These are phyloP conservation scores for Peucedramus taeniatus DNA, from an alignment of 2,113 vertebrate species.

Conservation along the genomic window DNA sequence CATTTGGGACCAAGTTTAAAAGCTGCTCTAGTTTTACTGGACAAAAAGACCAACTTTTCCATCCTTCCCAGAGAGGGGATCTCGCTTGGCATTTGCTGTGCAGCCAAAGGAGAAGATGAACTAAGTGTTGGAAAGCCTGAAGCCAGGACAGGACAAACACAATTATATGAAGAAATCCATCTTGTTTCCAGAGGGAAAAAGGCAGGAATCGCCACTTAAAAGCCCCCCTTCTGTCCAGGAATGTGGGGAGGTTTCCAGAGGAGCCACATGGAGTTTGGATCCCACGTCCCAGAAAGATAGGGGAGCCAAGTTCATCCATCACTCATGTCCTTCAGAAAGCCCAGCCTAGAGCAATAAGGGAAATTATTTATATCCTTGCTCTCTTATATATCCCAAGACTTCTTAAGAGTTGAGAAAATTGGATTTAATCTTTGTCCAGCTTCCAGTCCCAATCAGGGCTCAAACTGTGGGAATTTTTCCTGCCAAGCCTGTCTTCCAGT, in stretches of 20 bases:
- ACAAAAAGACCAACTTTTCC: not conserved
- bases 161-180: not conserved
- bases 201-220: not conserved
- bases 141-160: not conserved
- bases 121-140: not conserved
- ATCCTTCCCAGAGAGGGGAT: not conserved
- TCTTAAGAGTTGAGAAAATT: not conserved
- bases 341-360: not conserved
- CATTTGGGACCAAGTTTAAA: not conserved
- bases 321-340: not conserved
- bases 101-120: not conserved
- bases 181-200: not conserved
- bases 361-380: not conserved
- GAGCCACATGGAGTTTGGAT: not conserved
- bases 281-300: rapidly evolving
- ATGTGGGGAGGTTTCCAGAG: not conserved
- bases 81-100: not conserved
- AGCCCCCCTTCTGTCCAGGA: not conserved
- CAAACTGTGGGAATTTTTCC: not conserved
- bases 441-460: not conserved
- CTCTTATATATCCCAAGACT: not conserved
- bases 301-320: not conserved
- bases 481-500: not conserved
- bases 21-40: not conserved
- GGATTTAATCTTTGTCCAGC: not conserved